These are phyloP conservation scores for Portunus trituberculatus DNA, from an alignment of 1,140 invertebrate genomes.

Conservation along the genomic window DNA sequence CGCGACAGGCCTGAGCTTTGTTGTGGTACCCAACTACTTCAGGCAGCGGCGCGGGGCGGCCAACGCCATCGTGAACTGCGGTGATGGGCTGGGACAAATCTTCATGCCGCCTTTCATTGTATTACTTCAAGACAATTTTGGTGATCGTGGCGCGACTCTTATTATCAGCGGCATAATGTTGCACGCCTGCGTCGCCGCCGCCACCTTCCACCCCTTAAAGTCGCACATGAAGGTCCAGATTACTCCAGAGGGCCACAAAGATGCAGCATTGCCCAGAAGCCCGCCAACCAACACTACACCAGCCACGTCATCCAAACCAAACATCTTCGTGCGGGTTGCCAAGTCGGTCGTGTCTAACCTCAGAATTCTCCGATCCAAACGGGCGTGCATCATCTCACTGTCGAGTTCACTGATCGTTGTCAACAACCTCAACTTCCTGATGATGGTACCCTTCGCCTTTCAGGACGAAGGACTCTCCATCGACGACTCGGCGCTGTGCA, in stretches of 20 bases:
- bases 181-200: conserved; percentile 53
- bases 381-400: conserved; percentile 43
- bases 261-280: not conserved
- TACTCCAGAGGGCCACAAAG: not conserved
- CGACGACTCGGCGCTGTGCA: conserved; percentile 34
- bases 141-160: conserved; percentile 52
- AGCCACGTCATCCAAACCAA: not conserved
- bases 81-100: conserved; percentile 42
- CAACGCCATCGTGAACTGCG: conserved; percentile 28
- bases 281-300: not conserved
- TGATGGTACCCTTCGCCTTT: conserved; percentile 66
- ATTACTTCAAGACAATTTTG: conserved; percentile 55
- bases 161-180: conserved; percentile 54
- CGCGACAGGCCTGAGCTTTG: conserved; percentile 1
- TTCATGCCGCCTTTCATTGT: conserved; percentile 21
- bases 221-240: conserved; percentile 42
- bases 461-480: conserved; percentile 20
- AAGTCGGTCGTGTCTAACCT: conserved; percentile 27
- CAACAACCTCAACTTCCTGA: conserved; percentile 54
- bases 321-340: not conserved
- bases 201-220: conserved; percentile 58
- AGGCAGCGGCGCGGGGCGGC: conserved; percentile 48
- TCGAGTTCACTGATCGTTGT: not conserved
- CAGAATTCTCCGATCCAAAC: not conserved
- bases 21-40: conserved; percentile 63